Evolutionary conservation across 2,888 invertebrate species (phyloP).

Genomic region (Empis livida): DNA sequence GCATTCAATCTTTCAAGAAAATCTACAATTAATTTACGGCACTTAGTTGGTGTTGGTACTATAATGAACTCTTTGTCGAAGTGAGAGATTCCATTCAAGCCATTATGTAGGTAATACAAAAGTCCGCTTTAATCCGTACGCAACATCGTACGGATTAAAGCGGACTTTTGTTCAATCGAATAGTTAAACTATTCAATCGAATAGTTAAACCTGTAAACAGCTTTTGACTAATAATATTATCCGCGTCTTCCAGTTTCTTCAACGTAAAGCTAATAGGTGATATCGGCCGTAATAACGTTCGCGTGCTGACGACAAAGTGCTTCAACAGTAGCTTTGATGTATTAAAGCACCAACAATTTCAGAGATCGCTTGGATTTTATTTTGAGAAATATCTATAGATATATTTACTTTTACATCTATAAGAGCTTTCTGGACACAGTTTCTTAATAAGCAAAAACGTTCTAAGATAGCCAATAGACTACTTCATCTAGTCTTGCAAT

Average conservation of each 20-base stretch:
- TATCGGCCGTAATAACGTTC: background rate
- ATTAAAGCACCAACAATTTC: background rate
- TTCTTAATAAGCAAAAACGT: background rate
- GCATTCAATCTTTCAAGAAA: slow-evolving; percentile 2
- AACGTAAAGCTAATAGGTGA: slow-evolving; percentile 7
- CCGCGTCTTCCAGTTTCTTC: background rate
- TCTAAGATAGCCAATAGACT: slow-evolving; percentile 10
- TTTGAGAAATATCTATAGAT: background rate
- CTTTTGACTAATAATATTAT: slow-evolving; percentile 1
- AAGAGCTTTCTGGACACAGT: background rate
- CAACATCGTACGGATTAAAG: too few species aligned
- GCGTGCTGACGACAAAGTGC: background rate
- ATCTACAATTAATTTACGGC: slow-evolving; percentile 1
- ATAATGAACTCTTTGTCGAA: slow-evolving; percentile 1
- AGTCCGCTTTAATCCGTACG: slow-evolving; percentile 1
- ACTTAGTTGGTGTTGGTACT: slow-evolving; percentile 1
- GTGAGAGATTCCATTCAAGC: background rate
- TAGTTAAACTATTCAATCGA: too few species aligned
- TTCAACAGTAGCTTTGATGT: slow-evolving; percentile 1
- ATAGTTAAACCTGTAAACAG: background rate
- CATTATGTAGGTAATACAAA: background rate
- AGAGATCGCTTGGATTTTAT: background rate
- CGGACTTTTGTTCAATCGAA: too few species aligned
- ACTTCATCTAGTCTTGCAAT: slow-evolving; percentile 9
- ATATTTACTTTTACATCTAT: background rate